Conservation (phyloP, 1,140 invertebrate species). For the Pomacea maculata region DNA sequence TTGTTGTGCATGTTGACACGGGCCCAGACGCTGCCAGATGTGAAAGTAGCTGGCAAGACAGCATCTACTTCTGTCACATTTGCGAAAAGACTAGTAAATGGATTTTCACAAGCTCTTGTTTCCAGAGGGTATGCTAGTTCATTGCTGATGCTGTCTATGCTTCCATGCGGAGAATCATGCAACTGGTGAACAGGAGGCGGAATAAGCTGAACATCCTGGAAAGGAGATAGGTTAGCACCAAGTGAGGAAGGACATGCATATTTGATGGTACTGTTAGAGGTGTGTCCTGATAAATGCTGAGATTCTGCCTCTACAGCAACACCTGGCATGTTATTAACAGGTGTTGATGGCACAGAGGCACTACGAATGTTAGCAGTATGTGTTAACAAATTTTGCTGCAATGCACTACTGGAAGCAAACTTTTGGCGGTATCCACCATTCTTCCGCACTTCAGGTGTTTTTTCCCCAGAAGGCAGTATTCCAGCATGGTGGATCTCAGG, state of each 20-base stretch:
- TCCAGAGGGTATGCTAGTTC: not conserved
- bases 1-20: constrained; percentile 2
- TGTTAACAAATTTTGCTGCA: not conserved
- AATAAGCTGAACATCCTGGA: constrained; percentile 1
- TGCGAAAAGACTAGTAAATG: constrained; percentile 1
- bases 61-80: not conserved
- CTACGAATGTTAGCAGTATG: not conserved
- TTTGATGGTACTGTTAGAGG: too few species aligned
- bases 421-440: constrained; percentile 7
- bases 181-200: not conserved
- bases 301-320: too few species aligned
- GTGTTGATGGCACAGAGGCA: not conserved
- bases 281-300: too few species aligned
- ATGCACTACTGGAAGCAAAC: not conserved
- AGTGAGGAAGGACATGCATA: too few species aligned
- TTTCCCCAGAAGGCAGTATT: too few species aligned
- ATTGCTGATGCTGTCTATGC: constrained; percentile 16
- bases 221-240: not conserved
- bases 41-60: not conserved
- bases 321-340: not conserved
- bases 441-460: not conserved
- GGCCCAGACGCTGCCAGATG: constrained; percentile 13
- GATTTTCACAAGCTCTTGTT: not conserved
- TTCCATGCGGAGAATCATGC: not conserved
- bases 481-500: too few species aligned